Conservation (phyloP, 2,797 vertebrate species). For the Liparis tanakae region DNA sequence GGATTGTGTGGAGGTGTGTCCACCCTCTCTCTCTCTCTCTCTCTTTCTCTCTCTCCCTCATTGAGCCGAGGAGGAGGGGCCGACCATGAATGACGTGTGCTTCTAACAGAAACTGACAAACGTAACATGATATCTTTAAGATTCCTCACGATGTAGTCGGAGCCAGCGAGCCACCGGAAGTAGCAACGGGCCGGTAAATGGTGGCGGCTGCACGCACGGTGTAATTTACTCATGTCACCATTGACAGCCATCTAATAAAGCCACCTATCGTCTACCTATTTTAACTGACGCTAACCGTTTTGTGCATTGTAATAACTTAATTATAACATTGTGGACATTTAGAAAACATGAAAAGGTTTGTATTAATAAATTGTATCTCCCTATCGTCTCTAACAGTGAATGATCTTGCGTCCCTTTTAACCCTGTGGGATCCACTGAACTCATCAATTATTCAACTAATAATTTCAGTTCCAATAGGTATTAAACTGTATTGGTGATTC, state of each 20-base stretch:
- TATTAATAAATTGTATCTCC: background rate
- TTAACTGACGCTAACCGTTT: background rate
- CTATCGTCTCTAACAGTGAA: background rate
- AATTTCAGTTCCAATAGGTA: background rate
- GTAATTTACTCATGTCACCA: background rate
- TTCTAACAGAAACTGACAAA: background rate
- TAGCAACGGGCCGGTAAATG: background rate
- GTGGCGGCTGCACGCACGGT: no score
- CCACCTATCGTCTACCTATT: no score
- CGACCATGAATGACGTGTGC: background rate
- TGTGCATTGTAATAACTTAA: background rate
- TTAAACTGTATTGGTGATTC: slow-evolving; percentile 10
- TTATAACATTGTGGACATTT: background rate
- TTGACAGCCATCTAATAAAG: background rate
- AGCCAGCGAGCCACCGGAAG: background rate
- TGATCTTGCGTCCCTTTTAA: background rate
- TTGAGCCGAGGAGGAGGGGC: background rate
- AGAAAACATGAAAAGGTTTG: background rate
- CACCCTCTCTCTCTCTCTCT: background rate
- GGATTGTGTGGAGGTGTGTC: background rate
- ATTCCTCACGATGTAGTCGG: background rate
- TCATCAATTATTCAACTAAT: background rate
- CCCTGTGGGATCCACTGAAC: background rate
- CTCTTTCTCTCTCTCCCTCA: background rate
- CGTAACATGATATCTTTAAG: background rate